These are phyloP conservation scores for Bolinopsis microptera DNA, from an alignment of 37 sponge, comb jelly and placozoan species.

Conservation along the genomic window DNA sequence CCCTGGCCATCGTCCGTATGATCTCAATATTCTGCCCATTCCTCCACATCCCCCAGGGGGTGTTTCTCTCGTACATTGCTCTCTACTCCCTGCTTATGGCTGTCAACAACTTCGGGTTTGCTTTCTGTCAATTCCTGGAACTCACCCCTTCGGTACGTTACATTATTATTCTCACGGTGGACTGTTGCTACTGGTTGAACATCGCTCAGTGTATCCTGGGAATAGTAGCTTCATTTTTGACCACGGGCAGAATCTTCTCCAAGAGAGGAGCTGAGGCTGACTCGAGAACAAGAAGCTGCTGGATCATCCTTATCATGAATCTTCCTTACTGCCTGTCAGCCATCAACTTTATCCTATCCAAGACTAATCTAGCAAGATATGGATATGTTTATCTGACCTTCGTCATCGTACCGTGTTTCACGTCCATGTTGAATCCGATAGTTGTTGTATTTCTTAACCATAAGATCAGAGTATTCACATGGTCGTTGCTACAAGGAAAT, in stretches of 20 bases:
- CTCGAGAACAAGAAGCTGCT: conserved; percentile 1
- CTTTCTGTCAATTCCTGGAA: conserved; percentile 7
- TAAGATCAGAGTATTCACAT: no score
- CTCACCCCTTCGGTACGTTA: neutral
- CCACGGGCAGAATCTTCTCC: neutral
- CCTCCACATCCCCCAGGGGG: neutral
- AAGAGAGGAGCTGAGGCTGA: neutral
- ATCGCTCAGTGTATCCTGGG: neutral
- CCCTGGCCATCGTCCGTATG: no score
- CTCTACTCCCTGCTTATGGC: neutral
- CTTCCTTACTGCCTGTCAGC: neutral
- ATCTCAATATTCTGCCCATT: neutral
- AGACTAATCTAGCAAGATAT: neutral
- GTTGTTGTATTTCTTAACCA: neutral
- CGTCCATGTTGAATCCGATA: neutral
- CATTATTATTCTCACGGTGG: neutral
- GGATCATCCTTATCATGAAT: conserved; percentile 14
- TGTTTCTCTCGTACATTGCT: neutral
- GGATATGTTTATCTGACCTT: conserved; percentile 16
- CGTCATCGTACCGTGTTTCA: neutral
- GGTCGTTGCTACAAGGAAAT: no score
- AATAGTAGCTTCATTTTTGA: neutral
- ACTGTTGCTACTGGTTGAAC: neutral
- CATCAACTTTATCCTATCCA: conserved; percentile 27
- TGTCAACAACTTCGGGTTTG: no score